phyloP scores from a whole-genome alignment of 2,888 invertebrate species.

The Endotricha flammealis region DNA sequence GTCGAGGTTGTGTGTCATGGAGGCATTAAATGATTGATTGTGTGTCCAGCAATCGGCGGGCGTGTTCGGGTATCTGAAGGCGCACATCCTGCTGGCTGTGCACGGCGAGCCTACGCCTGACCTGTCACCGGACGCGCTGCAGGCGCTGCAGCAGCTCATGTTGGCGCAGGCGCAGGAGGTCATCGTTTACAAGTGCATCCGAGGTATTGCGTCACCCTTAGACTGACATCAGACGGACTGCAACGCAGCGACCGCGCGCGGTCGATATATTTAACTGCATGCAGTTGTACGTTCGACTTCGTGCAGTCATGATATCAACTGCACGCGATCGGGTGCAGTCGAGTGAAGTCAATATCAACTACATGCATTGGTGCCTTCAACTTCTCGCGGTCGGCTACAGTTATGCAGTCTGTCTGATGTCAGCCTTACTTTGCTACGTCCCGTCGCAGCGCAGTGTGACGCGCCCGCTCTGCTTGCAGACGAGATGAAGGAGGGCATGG shows the following conservation, averaged over 20 bases:
- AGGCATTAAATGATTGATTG: background rate
- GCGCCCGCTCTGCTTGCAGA: conserved; percentile 73
- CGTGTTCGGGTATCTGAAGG: conserved; percentile 91
- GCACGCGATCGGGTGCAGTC: too few species aligned
- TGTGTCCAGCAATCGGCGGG: conserved; percentile 89
- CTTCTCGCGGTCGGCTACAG: too few species aligned
- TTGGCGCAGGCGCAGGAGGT: conserved; percentile 99
- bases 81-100: conserved; percentile 87
- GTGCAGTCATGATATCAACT: too few species aligned
- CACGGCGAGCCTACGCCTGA: conserved; percentile 98
- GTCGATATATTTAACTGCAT: too few species aligned
- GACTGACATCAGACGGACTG: background rate
- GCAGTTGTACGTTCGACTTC: too few species aligned
- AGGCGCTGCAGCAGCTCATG: conserved; percentile 92
- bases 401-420: too few species aligned
- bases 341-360: too few species aligned
- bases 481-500: conserved; percentile 95
- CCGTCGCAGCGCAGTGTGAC: too few species aligned
- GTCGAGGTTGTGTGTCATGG: conserved; percentile 1
- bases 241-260: too few species aligned
- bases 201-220: conserved; percentile 68
- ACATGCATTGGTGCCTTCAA: too few species aligned
- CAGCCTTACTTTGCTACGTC: too few species aligned
- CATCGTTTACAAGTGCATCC: conserved; percentile 95
- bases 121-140: conserved; percentile 93